Base-by-base conservation (phyloP, 2,113 vertebrate genomes). In the Ceuthmochares aereus region DNA sequence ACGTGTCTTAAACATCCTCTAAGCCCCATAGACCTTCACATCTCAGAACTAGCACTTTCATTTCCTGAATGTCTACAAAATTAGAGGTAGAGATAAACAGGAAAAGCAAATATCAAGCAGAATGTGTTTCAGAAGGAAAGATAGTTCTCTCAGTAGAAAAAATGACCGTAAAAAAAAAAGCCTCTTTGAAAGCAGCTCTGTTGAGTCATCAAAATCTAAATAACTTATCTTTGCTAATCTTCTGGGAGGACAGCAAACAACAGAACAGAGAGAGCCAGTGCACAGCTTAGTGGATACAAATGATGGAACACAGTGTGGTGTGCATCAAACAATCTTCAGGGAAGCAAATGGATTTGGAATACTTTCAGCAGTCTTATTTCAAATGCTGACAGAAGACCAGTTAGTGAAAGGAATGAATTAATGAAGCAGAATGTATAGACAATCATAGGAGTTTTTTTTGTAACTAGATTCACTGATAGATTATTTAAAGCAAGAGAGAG, bases 361-460 rank as follows among this genome's bases (percentile, higher is more conserved):
- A 75, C 76, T 89, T 92, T 96, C 84, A 76, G 62, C 43, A 87
- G 54, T 87, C 95, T 95, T 80, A 67, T 82, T 96, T 87, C 60
- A 87, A 95, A 89, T 49, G 27, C 32, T 17, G 63, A 76, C 77
- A 76, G 54, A 94, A 36, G 76, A 51, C 22, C 22, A 79, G 81
- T 82, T 89, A 87, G 30, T 43, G 45, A 73, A 85, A 79, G 40
- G 21, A n/a, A 58, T 89, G 74, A 93, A 87, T 94, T 89, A 87
- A 79, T 89, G 89, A 82, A 19, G 72, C 42, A 62, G n/a, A 78
- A 87, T 54, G 8, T n/a, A 58, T 19, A 87, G 54, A 40, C 25
- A 45, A 72, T 75, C 56, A 52, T 40, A 43, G 23, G 49, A 87
- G 43, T 18, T 89, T 63, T 84, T 84, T 43, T 43, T 81, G 25